Evolutionary conservation across 2,888 invertebrate genomes (phyloP), one percentile per base, ranked within the genome.

Genomic region (Meteorus cinctellus): DNA sequence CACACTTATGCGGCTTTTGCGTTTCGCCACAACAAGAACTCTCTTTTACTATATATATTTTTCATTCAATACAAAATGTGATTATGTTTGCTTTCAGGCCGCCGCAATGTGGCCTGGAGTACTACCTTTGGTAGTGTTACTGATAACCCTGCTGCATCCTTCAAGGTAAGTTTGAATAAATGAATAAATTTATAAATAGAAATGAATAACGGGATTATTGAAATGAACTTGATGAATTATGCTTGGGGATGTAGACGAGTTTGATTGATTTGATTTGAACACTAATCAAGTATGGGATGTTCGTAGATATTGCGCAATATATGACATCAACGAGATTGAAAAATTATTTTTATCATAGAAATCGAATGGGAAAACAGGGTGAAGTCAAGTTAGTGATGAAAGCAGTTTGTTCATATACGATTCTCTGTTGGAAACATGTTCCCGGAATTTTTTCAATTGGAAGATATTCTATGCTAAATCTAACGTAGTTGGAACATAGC

Each of bases 71-170:
- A 60, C 31, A 71, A 82, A 83, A 82, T 74, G 79, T 82, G 81
- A 83, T 82, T 82, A 81, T 80, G 77, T 84, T 83, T 84, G 81
- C 77, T 89, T 89, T 82, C 86, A 89, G 89, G 89, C 88, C 86
- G 85, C 86, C 88, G 89, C 88, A 84, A 89, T 89, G 89, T 87
- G 89, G 89, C 88, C 88, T 89, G 89, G 89, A 87, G 89, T 86
- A 85, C 84, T 88, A 86, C 85, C 86, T 83, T 83, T 88, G 83
- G 85, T 89, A 86, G 86, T 83, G 84, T 86, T 89, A 87, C 86
- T 89, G 84, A 85, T 86, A 85, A 80, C 82, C 80, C 86, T 89
- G 85, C 84, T 87, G 82, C 86, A 88, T 85, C 85, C 85, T 77
- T 83, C 86, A 83, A 88, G 88, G 89, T 89, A 81, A 83, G 86